phyloP scores from a whole-genome alignment of 2,113 vertebrate genomes.

The Festucalex cinctus region DNA sequence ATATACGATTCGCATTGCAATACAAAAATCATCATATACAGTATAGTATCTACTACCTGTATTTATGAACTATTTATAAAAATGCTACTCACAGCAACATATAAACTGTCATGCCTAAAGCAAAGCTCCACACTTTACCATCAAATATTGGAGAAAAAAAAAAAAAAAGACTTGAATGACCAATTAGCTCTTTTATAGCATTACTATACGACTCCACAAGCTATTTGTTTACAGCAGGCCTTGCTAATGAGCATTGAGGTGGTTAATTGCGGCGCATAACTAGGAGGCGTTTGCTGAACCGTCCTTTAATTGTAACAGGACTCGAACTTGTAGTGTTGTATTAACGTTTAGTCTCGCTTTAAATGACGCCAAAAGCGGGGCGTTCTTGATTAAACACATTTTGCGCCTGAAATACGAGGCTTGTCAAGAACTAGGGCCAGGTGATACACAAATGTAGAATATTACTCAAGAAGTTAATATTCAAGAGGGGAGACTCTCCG shows the following conservation, averaged over 20 bases:
- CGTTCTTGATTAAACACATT: constrained; percentile 6
- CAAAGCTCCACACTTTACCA: not conserved
- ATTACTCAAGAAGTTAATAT: not conserved
- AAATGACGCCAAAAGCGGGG: constrained; percentile 19
- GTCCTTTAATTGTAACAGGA: not conserved
- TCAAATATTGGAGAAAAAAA: not conserved
- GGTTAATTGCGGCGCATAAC: not conserved
- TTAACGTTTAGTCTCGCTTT: not conserved
- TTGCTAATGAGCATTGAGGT: constrained; percentile 5
- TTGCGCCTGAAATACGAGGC: not conserved
- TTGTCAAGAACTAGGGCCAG: not conserved
- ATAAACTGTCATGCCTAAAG: not conserved
- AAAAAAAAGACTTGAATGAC: not conserved
- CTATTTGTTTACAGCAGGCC: not conserved
- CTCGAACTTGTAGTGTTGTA: not conserved
- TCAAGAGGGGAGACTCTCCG: not conserved
- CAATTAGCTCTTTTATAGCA: constrained; percentile 3
- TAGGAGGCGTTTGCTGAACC: not conserved
- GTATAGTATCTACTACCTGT: not conserved
- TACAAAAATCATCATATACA: not conserved
- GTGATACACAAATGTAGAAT: not conserved
- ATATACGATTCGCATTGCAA: not conserved
- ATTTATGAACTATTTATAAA: not conserved
- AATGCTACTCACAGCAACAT: not conserved
- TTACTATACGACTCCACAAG: too few relatives aligned